phyloP scores from a whole-genome alignment of 2,113 vertebrate genomes.

The Helogale parvula region DNA sequence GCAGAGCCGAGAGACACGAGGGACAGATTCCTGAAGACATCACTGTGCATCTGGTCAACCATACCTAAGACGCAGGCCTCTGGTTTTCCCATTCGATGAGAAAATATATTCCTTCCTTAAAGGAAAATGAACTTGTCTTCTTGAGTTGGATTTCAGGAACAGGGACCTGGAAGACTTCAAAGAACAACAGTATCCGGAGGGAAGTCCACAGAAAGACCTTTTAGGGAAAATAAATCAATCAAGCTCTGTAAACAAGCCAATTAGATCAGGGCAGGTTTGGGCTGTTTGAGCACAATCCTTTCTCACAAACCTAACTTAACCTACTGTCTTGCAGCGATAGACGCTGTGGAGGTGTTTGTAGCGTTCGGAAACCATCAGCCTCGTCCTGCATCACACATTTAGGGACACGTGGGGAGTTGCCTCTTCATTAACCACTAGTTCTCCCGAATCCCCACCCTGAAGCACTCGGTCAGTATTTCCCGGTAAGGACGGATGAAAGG shows the following conservation, averaged over 20 bases:
- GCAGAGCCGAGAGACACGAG: neutral
- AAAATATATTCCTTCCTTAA: neutral
- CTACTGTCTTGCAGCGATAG: neutral
- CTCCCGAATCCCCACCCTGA: constrained; percentile 41
- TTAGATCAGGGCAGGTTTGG: neutral
- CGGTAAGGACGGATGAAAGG: constrained; percentile 48
- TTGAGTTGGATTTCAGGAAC: neutral
- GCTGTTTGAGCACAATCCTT: neutral
- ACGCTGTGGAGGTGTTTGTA: neutral
- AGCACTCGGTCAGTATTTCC: constrained; percentile 64
- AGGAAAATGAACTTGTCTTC: neutral
- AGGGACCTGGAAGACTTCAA: neutral
- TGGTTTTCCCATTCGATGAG: neutral
- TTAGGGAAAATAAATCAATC: constrained; percentile 27
- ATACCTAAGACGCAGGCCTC: neutral
- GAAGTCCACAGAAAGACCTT: neutral
- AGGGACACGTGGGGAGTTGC: neutral
- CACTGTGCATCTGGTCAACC: rapidly evolving
- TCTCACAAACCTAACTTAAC: neutral
- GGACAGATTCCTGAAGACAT: neutral
- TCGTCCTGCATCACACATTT: neutral
- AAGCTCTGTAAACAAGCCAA: constrained; percentile 27
- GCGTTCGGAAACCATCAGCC: neutral
- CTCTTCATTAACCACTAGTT: neutral
- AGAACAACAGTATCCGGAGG: neutral